Evolutionary conservation across 2,888 invertebrate species (phyloP), one percentile per base, ranked within the genome.

Genomic region (Epsilonema sp.): DNA sequence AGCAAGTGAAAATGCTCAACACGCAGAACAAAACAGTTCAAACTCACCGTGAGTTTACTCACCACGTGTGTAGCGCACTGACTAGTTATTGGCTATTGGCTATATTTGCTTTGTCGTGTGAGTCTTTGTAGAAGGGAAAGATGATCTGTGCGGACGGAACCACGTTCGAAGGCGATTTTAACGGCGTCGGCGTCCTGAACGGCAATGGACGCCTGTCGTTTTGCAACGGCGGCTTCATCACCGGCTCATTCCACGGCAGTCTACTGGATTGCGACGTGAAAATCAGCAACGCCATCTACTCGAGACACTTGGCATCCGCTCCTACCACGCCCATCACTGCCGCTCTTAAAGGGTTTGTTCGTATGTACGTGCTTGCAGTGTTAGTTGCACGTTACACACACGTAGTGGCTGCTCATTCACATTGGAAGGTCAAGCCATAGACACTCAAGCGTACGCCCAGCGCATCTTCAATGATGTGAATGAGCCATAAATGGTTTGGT

Each of bases 121-220:
- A 48, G 50, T 50, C 51, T 45, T 56, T 56, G 2, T 55, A 82
- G 81, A 85, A 77, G 56, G 85, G 85, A 2, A 74, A 85, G 5
- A 83, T 85, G 74, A 77, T 86, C 22, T 79, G 84, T 53, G 82
- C 84, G 64, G 84, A 86, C 60, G 81, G 80, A 25, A 81, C 82
- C 2, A 80, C 80, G 65, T 87, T 82, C 58, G 84, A 85, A 62
- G 86, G 87, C 0, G 84, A 85, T 61, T 78, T 86, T 57, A 74
- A 78, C 52, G 77, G 79, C 1, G 78, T 81, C 1, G 78, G 79
- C 2, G 76, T 80, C 26, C 78, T 85, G 53, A 58, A 61, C 52
- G 86, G 86, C 0, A 81, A 80, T 59, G 67, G 67, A 54, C 31
- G 49, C 13, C 70, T 85, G 44, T 82, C 78, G 0, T 77, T 85